Evolutionary conservation across 2,113 vertebrate genomes (phyloP).

Genomic region (Gambusia holbrooki): DNA sequence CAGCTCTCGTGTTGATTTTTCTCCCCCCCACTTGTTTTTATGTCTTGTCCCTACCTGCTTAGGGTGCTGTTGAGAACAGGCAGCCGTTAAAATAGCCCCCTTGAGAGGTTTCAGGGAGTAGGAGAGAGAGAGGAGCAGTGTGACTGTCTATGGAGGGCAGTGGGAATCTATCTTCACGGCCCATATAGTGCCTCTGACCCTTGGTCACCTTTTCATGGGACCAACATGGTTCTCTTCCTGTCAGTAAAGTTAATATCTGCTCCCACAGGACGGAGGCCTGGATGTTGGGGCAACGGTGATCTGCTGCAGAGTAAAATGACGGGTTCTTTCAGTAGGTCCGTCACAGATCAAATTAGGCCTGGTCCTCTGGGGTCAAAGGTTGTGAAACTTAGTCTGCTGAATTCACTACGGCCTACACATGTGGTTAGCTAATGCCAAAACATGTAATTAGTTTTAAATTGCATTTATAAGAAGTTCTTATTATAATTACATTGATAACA

Average conservation of each 20-base stretch:
- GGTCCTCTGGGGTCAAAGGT: conserved; percentile 59
- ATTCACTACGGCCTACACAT: conserved; percentile 17
- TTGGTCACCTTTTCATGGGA: conserved; percentile 76
- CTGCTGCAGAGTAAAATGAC: conserved; percentile 54
- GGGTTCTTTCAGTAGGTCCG: conserved; percentile 59
- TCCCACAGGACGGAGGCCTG: conserved; percentile 56
- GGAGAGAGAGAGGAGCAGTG: conserved; percentile 44
- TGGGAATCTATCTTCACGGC: conserved; percentile 70
- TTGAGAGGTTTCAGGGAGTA: conserved; percentile 61
- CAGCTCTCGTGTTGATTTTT: conserved; percentile 66
- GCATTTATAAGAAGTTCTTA: background rate
- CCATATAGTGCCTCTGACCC: conserved; percentile 73
- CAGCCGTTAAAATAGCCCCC: conserved; percentile 69
- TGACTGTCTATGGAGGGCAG: conserved; percentile 53
- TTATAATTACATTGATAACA: background rate
- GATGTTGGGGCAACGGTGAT: conserved; percentile 56
- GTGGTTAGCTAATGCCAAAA: background rate
- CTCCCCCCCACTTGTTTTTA: conserved; percentile 72
- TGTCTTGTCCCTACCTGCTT: conserved; percentile 73
- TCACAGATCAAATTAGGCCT: conserved; percentile 60
- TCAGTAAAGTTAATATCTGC: conserved; percentile 74
- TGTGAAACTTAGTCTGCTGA: conserved; percentile 36
- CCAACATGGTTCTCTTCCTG: conserved; percentile 74
- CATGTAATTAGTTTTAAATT: background rate
- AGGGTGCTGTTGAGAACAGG: conserved; percentile 57